Evolutionary conservation across 2,797 vertebrate genomes (phyloP).

Genomic region (Danio jaintianensis): DNA sequence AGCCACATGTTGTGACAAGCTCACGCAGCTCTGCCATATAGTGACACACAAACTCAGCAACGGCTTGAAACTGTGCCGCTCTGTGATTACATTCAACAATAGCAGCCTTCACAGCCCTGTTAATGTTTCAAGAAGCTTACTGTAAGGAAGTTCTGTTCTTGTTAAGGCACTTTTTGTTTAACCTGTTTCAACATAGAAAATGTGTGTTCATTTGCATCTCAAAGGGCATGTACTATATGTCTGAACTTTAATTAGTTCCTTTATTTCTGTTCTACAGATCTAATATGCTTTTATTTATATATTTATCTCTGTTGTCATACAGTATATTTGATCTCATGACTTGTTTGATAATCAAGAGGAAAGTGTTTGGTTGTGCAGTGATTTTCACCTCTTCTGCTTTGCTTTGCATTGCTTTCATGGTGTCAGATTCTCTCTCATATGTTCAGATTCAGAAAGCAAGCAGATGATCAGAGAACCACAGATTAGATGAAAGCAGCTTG

Average conservation of each 20-base stretch:
- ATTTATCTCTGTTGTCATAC: neutral
- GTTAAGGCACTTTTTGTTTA: neutral
- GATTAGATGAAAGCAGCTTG: neutral
- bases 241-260: slow-evolving; percentile 7
- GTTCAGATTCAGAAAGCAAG: neutral
- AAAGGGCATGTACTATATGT: neutral
- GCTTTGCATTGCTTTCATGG: neutral
- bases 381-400: slow-evolving; percentile 2
- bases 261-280: neutral
- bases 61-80: neutral
- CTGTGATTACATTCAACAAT: neutral
- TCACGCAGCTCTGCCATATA: slow-evolving; percentile 10
- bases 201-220: neutral
- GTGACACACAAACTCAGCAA: slow-evolving; percentile 3
- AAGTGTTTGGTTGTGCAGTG: neutral
- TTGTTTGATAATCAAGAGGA: neutral
- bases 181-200: neutral
- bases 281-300: neutral
- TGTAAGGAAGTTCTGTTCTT: neutral
- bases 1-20: slow-evolving; percentile 36
- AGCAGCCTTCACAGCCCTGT: neutral
- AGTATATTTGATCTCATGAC: slow-evolving; percentile 9
- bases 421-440: neutral
- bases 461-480: neutral
- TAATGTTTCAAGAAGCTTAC: neutral